These are phyloP conservation scores for Bombus cullumanus DNA, from an alignment of 1,140 invertebrate species.

Conservation along the genomic window DNA sequence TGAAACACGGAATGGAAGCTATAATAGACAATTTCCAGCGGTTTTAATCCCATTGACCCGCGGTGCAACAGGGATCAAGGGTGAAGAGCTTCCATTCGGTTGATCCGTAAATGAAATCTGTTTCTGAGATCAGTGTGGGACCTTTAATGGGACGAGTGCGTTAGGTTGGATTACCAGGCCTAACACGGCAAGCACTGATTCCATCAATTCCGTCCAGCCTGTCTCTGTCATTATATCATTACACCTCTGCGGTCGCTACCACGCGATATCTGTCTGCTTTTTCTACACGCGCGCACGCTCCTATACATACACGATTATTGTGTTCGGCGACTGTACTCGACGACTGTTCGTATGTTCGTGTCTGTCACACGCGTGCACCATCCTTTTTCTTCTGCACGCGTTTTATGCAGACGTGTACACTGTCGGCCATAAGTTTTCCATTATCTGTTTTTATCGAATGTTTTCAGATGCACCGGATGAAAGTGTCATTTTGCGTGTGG, in stretches of 20 bases:
- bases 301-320: neutral
- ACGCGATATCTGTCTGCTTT: slow-evolving; percentile 58
- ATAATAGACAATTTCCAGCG: neutral
- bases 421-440: neutral
- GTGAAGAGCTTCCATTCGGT: slow-evolving; percentile 33
- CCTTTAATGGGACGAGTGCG: slow-evolving; percentile 63
- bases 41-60: neutral
- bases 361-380: neutral
- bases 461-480: neutral
- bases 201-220: slow-evolving; percentile 78
- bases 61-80: slow-evolving; percentile 35
- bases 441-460: neutral
- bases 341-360: neutral
- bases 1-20: neutral
- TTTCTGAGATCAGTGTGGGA: slow-evolving; percentile 49
- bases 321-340: neutral
- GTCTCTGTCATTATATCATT: slow-evolving; percentile 78
- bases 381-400: neutral
- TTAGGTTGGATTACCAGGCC: slow-evolving; percentile 70
- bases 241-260: slow-evolving; percentile 66
- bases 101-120: slow-evolving; percentile 49
- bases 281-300: neutral
- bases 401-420: neutral
- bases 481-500: neutral
- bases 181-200: slow-evolving; percentile 76